phyloP scores from a whole-genome alignment of 1,140 invertebrate species.

The Papilio machaon region DNA sequence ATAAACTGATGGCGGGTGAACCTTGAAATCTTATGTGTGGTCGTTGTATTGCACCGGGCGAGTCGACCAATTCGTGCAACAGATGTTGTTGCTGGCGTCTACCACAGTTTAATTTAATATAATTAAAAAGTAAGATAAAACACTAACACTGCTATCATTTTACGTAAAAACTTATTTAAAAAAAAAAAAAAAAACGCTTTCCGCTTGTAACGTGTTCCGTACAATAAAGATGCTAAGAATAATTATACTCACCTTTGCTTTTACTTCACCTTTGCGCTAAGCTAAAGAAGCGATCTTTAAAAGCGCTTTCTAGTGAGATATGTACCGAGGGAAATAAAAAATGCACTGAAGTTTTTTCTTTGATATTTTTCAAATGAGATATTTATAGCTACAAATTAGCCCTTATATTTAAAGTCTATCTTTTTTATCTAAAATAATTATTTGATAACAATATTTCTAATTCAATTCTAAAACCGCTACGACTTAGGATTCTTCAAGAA shows the following conservation, averaged over 20 bases:
- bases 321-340: background rate
- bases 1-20: background rate
- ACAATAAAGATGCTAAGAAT: conserved; percentile 2
- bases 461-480: too few relatives aligned
- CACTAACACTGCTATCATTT: too few relatives aligned
- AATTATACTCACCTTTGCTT: conserved; percentile 7
- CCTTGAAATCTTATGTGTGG: too few relatives aligned
- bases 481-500: too few relatives aligned
- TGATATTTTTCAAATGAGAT: background rate
- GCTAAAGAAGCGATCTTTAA: conserved; percentile 22
- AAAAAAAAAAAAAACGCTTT: background rate
- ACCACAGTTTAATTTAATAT: too few relatives aligned
- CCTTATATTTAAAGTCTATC: background rate
- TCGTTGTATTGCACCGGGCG: too few relatives aligned
- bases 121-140: too few relatives aligned
- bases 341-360: background rate
- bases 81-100: too few relatives aligned
- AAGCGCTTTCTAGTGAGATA: conserved; percentile 2
- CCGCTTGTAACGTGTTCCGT: background rate
- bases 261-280: conserved; percentile 2
- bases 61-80: too few relatives aligned
- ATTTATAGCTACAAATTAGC: background rate
- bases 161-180: too few relatives aligned
- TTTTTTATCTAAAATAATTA: too few relatives aligned
- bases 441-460: too few relatives aligned